Evolutionary conservation across 2,797 vertebrate genomes (phyloP), one percentile per base, ranked within the genome.

Genomic region (Furcifer pardalis): DNA sequence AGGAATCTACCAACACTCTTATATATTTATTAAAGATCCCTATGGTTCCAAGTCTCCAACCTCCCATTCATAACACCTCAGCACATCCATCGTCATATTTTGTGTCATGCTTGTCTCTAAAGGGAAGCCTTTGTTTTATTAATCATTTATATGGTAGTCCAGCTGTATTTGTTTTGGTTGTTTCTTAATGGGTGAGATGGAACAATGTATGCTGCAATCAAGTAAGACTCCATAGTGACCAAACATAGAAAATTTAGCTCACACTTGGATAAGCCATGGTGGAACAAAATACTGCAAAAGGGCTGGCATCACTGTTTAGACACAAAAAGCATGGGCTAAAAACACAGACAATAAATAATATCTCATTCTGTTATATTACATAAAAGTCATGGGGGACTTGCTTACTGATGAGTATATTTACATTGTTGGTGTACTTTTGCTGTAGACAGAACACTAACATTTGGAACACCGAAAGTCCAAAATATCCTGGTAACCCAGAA

Each of bases 341-440:
- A 86, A 82, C 73, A 89, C 86, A 90, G 84, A 87, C 76, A 56
- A 90, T 72, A 27, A 93, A 92, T 89, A 91, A 89, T 87, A 85
- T 79, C 85, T 87, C 52, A 78, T 86, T 92, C 90, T n/a, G 37
- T 46, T 8, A 4, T 44, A 30, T 63, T 63, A n/a, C 9, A 23
- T 78, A 62, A 40, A 32, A 66, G 10, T n/a, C 5, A 25, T 27
- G 46, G 30, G 63, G n/a, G n/a, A 52, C 44, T 25, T 42, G 46
- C 19, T 44, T 27, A 37, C 32, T 37, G 5, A 79, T 40, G 44
- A 69, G 44, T n/a, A 27, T 68, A 37, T 52, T 8, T 27, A 68
- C n/a, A 52, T 37, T 35, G 44, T 37, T 66, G 23, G 5, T 2
- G 9, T 37, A 35, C 19, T 68, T 80, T 68, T n/a, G 44, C 37